Percentiles rank a stretch among this genome's conserved stretches.
Evolutionary conservation across 2,113 vertebrate genomes (phyloP).

Genomic region (Trematomus loennbergii): DNA sequence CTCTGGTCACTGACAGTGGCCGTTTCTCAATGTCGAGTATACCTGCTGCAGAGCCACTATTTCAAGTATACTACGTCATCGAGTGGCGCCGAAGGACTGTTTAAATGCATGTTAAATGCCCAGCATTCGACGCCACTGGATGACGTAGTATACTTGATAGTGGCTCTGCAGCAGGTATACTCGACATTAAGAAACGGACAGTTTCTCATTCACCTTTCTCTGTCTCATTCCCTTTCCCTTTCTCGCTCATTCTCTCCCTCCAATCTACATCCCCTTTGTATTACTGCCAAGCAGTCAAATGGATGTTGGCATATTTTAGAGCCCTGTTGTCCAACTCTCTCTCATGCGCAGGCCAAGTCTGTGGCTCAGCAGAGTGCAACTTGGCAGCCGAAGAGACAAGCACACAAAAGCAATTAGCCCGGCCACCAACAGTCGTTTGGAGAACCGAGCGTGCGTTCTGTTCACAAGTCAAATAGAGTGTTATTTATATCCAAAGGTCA

Average conservation of each 20-base stretch:
- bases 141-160: too few relatives aligned
- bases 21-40: too few relatives aligned
- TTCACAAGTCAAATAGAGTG: slow-evolving; percentile 69
- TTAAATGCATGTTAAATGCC: too few relatives aligned
- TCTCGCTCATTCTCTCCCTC: slow-evolving; percentile 50
- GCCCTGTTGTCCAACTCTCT: slow-evolving; percentile 74
- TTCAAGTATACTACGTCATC: too few relatives aligned
- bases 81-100: too few relatives aligned
- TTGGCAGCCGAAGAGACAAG: slow-evolving; percentile 73
- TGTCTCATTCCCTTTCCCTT: slow-evolving; percentile 42
- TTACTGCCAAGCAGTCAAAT: slow-evolving; percentile 79
- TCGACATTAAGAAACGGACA: too few relatives aligned
- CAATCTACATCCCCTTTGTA: slow-evolving; percentile 55
- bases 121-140: too few relatives aligned
- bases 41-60: too few relatives aligned
- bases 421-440: slow-evolving; percentile 69
- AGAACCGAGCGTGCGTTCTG: slow-evolving; percentile 52
- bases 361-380: slow-evolving; percentile 71
- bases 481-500: slow-evolving; percentile 77
- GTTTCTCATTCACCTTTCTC: slow-evolving; percentile 48
- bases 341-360: slow-evolving; percentile 73
- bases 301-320: slow-evolving; percentile 78
- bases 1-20: slow-evolving; percentile 41
- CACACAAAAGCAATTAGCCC: slow-evolving; percentile 80
- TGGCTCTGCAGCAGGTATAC: too few relatives aligned